phyloP scores from a whole-genome alignment of 2,888 invertebrate species.

The Hetaerina titia region DNA sequence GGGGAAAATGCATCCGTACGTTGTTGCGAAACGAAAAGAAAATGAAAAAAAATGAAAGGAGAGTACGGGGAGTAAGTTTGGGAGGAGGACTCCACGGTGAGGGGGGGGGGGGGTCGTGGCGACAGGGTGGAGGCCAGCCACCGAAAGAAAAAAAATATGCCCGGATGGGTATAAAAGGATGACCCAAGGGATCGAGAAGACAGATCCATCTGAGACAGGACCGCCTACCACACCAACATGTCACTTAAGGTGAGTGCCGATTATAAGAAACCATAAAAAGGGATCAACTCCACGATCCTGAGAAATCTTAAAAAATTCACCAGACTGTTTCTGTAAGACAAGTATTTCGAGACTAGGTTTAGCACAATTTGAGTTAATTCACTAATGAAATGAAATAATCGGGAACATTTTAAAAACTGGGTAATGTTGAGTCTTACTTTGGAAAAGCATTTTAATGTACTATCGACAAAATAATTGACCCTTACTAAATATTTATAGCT shows the following conservation, averaged over 20 bases:
- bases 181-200: background rate
- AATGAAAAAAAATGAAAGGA: background rate
- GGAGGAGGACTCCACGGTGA: background rate
- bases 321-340: too few relatives aligned
- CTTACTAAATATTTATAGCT: too few relatives aligned
- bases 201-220: background rate
- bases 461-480: too few relatives aligned
- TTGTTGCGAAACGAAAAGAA: background rate
- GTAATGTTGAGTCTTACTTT: too few relatives aligned
- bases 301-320: too few relatives aligned
- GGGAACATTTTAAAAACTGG: too few relatives aligned
- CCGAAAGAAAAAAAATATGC: background rate
- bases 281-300: too few relatives aligned
- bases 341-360: too few relatives aligned
- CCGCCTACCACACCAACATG: background rate
- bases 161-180: background rate
- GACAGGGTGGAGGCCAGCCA: background rate
- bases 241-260: constrained; percentile 7
- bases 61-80: constrained; percentile 42
- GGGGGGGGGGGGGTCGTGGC: background rate
- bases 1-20: constrained; percentile 3
- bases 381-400: too few relatives aligned
- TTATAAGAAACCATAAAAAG: too few relatives aligned
- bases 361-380: too few relatives aligned
- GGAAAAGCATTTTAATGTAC: too few relatives aligned